Base-by-base conservation (phyloP, 2,888 invertebrate species). In the Scelioninae gen. 2 region DNA sequence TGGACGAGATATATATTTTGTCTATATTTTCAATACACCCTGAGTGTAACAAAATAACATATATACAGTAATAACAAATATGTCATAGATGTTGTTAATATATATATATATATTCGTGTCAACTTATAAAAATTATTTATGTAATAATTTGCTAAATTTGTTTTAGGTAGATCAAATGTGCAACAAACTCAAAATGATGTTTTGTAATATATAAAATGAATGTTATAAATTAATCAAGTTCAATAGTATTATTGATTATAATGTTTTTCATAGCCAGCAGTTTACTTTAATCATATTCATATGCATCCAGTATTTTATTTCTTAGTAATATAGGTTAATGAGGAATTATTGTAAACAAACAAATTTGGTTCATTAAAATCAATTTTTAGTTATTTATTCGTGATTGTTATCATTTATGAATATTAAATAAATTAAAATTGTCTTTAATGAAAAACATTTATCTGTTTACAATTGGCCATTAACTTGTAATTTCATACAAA, bases 1-100 rank as follows among this genome's bases (percentile, higher is more conserved):
- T 78, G 82, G 79, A 82, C 78, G 81, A 84, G 82, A 83, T 78
- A 84, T 85, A 84, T 86, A 85, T 86, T 86, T 86, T 85, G 78
- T 83, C 80, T 85, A 85, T 84, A 83, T 84, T 85, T 85, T 85
- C 70, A 71, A 71, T 71, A 76, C 64, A 77, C 77, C 73, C 76
- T 72, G 71, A 75, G 58, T 74, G 77, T 76, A 78, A 76, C 78
- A 81, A 76, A 52, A 15, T 71, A 71, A 50, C 71, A 13, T 58
- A 25, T 46, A 63, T 58, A 53, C 25, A 5, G 35, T 41, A 16
- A 55, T 48, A 13, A 37, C 41, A 53, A 25, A 45, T 55, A 33
- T 9, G 22, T 63, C 41, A 31, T 74, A 74, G 63, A 52, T 74
- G 61, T 71, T 63, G 19, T 60, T 37, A 52, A 37, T 45, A 61